Percentiles rank a stretch among this genome's conserved stretches.
phyloP scores from a whole-genome alignment of 2,113 vertebrate genomes.

The Raphicerus campestris region DNA sequence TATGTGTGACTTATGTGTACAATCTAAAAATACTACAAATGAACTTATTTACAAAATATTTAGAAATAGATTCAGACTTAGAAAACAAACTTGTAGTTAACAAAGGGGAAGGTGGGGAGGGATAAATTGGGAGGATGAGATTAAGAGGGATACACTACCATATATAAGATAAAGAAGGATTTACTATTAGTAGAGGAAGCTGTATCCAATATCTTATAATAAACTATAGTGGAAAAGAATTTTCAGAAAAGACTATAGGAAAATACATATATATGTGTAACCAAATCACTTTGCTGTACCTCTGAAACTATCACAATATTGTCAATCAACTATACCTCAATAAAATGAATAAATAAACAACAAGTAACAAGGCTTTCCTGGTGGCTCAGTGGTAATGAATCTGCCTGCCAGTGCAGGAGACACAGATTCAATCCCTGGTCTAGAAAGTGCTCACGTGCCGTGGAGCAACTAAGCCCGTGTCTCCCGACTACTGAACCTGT shows the following conservation, averaged over 20 bases:
- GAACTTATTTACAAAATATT: background rate
- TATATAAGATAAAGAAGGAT: background rate
- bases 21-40: background rate
- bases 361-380: background rate
- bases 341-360: background rate
- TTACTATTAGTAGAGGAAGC: background rate
- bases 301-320: background rate
- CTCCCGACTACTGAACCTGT: background rate
- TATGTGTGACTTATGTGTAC: background rate
- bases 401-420: background rate
- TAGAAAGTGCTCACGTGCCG: background rate
- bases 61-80: background rate
- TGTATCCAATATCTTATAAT: background rate
- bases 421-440: background rate
- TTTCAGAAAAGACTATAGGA: background rate
- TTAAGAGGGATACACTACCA: background rate
- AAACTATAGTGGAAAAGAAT: background rate
- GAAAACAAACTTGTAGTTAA: background rate
- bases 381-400: background rate
- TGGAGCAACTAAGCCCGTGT: background rate
- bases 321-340: background rate
- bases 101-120: background rate
- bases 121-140: background rate
- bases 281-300: background rate
- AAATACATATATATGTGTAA: background rate